phyloP scores from a whole-genome alignment of 2,113 vertebrate genomes.

The Sphyrna mokarran region DNA sequence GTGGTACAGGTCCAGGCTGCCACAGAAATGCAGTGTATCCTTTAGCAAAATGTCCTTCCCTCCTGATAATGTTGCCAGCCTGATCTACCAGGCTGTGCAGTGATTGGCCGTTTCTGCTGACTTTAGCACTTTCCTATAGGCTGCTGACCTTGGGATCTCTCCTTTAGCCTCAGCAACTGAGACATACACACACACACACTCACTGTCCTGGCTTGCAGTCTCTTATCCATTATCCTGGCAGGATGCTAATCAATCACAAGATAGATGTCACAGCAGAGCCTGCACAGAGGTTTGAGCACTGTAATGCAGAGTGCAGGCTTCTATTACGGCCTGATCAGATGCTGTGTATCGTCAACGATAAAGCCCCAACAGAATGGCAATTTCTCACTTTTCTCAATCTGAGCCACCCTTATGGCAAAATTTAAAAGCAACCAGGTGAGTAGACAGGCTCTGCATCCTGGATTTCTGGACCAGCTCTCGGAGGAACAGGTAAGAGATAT shows the following conservation, averaged over 20 bases:
- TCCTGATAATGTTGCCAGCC: neutral
- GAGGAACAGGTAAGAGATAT: neutral
- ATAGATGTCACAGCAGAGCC: neutral
- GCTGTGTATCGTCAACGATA: neutral
- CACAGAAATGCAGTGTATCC: too few species aligned
- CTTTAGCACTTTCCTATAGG: neutral
- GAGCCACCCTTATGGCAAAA: too few species aligned
- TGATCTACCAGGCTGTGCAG: neutral
- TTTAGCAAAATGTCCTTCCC: neutral
- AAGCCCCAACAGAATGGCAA: neutral
- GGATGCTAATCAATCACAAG: neutral
- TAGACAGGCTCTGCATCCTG: neutral
- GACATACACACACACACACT: too few species aligned
- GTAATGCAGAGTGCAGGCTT: neutral
- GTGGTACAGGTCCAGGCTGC: neutral
- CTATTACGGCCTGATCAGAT: neutral
- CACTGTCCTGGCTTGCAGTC: neutral
- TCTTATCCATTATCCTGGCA: neutral
- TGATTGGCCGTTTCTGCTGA: neutral
- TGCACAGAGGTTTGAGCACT: neutral
- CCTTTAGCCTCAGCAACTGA: neutral
- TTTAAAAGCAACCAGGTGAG: neutral
- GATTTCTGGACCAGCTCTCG: neutral
- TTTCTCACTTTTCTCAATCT: neutral
- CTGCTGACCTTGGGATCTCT: conserved; percentile 1